Evolutionary conservation across 2,113 vertebrate species (phyloP).

Genomic region (Orientallactaga bullata): DNA sequence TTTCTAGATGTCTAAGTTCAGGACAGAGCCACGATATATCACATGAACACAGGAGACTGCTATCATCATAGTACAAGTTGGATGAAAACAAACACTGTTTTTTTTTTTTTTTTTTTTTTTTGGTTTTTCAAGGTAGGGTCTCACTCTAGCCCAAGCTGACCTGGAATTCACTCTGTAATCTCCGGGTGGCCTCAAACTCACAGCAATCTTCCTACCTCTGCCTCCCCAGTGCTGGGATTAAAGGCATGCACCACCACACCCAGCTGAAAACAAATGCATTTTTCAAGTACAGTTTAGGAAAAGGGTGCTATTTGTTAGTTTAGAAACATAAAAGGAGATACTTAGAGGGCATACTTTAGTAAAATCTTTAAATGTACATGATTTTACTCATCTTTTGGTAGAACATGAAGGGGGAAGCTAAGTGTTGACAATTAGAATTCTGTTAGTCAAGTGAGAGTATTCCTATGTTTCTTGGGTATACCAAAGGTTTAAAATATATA

Average conservation of each 20-base stretch:
- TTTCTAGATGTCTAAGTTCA: background rate
- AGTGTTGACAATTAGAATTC: background rate
- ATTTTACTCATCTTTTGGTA: background rate
- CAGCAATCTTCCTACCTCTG: too few species aligned
- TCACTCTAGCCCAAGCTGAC: too few species aligned
- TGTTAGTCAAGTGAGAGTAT: background rate
- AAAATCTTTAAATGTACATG: background rate
- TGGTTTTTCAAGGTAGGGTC: too few species aligned
- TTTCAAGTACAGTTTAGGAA: background rate
- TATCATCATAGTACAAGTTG: background rate
- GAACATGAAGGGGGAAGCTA: background rate
- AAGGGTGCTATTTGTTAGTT: background rate
- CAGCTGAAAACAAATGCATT: slow-evolving; percentile 2
- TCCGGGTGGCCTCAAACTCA: too few species aligned
- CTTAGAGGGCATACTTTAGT: background rate
- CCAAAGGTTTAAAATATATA: too few species aligned
- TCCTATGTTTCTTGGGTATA: background rate
- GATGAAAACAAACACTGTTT: background rate
- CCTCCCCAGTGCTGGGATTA: too few species aligned
- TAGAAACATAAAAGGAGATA: slow-evolving; percentile 31
- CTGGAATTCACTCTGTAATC: too few species aligned
- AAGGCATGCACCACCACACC: too few species aligned
- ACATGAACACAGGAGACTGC: background rate
- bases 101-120: too few species aligned
- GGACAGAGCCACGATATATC: background rate